Percentiles rank a stretch among this genome's conserved stretches.
phyloP scores from a whole-genome alignment of 2,888 invertebrate species.

The Sphecodes monilicornis region DNA sequence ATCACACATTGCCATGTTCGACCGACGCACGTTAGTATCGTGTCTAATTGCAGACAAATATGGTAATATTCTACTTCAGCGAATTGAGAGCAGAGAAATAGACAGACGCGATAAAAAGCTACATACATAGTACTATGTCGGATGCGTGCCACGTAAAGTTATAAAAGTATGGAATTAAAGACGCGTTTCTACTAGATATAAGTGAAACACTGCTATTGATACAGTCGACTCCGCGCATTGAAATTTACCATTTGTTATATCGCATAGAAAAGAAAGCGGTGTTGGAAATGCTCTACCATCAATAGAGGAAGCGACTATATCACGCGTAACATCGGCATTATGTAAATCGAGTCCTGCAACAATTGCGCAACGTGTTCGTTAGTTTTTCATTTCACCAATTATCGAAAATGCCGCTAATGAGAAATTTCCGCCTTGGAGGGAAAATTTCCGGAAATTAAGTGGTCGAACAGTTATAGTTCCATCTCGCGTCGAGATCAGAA shows the following conservation, averaged over 20 bases:
- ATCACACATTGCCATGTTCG: slow-evolving; percentile 26
- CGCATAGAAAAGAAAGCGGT: neutral
- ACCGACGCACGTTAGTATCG: neutral
- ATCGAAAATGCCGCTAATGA: neutral
- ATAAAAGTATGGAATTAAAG: neutral
- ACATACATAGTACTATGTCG: neutral
- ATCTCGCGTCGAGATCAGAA: neutral
- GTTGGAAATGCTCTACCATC: neutral
- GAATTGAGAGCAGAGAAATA: neutral
- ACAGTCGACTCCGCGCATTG: neutral
- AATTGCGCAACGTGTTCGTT: slow-evolving; percentile 13
- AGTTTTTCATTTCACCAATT: slow-evolving; percentile 11
- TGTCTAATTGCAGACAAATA: neutral
- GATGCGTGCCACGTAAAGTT: neutral
- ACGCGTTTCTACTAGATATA: neutral
- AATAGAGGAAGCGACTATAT: slow-evolving; percentile 25
- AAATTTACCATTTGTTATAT: neutral
- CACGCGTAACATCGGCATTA: slow-evolving; percentile 32
- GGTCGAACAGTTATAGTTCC: neutral
- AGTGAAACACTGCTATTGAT: neutral
- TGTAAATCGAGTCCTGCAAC: slow-evolving; percentile 9
- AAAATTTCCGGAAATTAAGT: neutral
- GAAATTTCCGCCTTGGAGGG: neutral
- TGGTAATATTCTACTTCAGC: neutral
- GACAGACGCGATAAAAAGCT: neutral